Percentiles rank a stretch among this genome's conserved stretches.
Conservation (phyloP, 2,888 invertebrate genomes). For the Abscondita cerata region DNA sequence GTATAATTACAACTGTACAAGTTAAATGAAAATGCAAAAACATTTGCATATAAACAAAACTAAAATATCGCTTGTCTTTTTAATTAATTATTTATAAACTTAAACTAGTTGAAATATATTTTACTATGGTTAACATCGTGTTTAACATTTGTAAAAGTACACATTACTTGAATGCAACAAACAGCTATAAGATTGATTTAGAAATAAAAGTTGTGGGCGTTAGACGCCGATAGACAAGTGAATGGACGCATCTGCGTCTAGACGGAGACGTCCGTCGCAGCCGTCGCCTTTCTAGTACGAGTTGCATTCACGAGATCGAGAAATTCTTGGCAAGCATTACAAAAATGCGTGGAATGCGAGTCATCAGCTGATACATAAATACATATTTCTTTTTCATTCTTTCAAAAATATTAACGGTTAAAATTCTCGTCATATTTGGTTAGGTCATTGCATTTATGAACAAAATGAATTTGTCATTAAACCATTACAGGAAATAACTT, state of each 20-base stretch:
- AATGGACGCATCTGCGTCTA: constrained; percentile 32
- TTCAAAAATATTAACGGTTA: too few species aligned
- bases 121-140: constrained; percentile 9
- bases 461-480: constrained; percentile 29
- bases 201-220: constrained; percentile 17
- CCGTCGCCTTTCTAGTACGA: constrained; percentile 20
- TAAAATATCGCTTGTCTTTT: not conserved
- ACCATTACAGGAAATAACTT: too few species aligned
- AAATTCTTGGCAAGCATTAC: constrained; percentile 28
- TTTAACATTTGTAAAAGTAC: not conserved
- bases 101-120: constrained; percentile 1
- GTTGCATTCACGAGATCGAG: constrained; percentile 31
- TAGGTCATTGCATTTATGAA: constrained; percentile 27
- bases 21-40: too few species aligned
- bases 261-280: constrained; percentile 21
- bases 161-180: not conserved
- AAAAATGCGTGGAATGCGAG: constrained; percentile 29
- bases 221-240: constrained; percentile 30
- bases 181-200: constrained; percentile 14
- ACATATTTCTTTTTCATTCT: too few species aligned
- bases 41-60: too few species aligned
- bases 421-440: constrained; percentile 18
- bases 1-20: too few species aligned
- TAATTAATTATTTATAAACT: not conserved
- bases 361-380: constrained; percentile 16